These are phyloP conservation scores for Beaufortia kweichowensis DNA, from an alignment of 2,113 vertebrate species.

Conservation along the genomic window DNA sequence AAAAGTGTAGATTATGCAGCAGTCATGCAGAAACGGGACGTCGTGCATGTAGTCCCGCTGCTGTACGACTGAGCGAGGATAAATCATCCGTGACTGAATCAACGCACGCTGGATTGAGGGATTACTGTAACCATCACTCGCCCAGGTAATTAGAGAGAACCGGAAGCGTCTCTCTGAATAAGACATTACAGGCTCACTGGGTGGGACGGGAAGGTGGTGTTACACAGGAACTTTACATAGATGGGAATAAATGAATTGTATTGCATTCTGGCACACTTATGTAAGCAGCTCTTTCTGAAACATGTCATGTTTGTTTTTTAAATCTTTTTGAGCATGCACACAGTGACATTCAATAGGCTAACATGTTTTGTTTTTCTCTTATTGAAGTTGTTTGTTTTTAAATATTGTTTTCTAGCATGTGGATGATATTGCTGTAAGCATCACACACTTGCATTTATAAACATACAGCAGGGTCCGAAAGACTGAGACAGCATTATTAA, in stretches of 20 bases:
- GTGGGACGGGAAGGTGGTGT: not conserved
- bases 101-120: slow-evolving; percentile 1
- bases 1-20: slow-evolving; percentile 26
- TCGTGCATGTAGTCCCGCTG: not conserved
- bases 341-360: too few species aligned
- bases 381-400: not conserved
- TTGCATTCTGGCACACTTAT: not conserved
- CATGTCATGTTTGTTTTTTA: too few species aligned
- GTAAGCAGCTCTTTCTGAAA: not conserved
- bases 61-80: not conserved
- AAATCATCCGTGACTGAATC: slow-evolving; percentile 33
- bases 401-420: too few species aligned
- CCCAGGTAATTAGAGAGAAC: slow-evolving; percentile 22
- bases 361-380: not conserved
- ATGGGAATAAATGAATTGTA: not conserved
- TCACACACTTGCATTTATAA: too few species aligned
- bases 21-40: not conserved
- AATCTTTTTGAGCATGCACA: not conserved
- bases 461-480: too few species aligned
- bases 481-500: too few species aligned
- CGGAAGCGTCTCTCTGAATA: slow-evolving; percentile 1
- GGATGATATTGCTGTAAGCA: too few species aligned
- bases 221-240: not conserved
- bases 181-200: slow-evolving; percentile 16
- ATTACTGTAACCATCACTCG: not conserved